phyloP scores from a whole-genome alignment of 2,113 vertebrate genomes.

The Periophthalmus modestus region DNA sequence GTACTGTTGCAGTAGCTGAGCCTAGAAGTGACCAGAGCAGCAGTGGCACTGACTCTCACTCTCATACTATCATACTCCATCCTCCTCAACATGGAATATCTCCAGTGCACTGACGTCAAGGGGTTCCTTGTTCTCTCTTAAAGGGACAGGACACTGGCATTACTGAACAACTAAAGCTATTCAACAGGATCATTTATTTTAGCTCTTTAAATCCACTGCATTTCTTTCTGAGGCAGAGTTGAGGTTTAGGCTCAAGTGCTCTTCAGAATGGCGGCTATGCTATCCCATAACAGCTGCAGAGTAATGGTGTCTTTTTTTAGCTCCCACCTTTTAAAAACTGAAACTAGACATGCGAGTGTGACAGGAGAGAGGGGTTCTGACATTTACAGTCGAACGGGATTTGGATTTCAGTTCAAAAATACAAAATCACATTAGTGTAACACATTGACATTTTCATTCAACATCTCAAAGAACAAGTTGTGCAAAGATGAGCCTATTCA shows the following conservation, averaged over 20 bases:
- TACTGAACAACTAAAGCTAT: constrained; percentile 11
- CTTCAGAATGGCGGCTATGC: constrained; percentile 34
- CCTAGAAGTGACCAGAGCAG: not conserved
- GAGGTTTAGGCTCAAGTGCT: constrained; percentile 6
- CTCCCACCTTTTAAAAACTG: constrained; percentile 31
- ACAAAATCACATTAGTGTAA: constrained; percentile 11
- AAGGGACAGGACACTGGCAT: constrained; percentile 56
- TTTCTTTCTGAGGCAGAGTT: constrained; percentile 9
- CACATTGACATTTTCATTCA: not conserved
- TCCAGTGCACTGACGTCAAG: constrained; percentile 69
- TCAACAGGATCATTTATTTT: constrained; percentile 17
- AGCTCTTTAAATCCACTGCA: constrained; percentile 20
- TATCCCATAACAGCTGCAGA: constrained; percentile 70
- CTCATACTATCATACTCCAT: constrained; percentile 47
- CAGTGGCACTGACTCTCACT: constrained; percentile 6
- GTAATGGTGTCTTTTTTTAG: constrained; percentile 73
- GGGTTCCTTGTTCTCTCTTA: constrained; percentile 59
- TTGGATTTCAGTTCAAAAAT: constrained; percentile 1
- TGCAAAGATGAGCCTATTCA: too few species aligned
- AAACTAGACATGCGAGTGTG: constrained; percentile 42
- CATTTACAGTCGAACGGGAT: not conserved
- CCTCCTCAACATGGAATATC: constrained; percentile 58
- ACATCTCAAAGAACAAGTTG: not conserved
- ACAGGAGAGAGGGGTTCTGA: not conserved
- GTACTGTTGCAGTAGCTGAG: constrained; percentile 9